A percentile compares a stretch with the other conserved stretches of the same genome.
phyloP scores from a whole-genome alignment of 2,797 vertebrate genomes.

The Gallinago solitaria region DNA sequence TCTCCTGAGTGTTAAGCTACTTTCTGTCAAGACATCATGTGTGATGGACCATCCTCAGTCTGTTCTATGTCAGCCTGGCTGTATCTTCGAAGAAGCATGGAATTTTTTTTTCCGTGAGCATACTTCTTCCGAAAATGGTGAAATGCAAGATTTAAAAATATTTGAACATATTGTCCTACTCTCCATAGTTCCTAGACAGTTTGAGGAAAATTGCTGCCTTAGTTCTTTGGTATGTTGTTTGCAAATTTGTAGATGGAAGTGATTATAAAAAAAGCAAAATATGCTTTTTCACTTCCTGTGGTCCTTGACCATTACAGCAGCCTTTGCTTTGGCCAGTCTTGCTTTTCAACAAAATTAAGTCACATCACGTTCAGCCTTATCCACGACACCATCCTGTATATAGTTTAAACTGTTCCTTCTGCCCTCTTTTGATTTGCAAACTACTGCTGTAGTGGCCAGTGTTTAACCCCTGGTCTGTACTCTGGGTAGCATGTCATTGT shows the following conservation, averaged over 20 bases:
- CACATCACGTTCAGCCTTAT: background rate
- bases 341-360: background rate
- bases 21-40: background rate
- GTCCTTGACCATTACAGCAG: background rate
- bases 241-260: background rate
- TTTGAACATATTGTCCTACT: background rate
- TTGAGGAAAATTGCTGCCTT: background rate
- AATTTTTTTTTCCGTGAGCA: background rate
- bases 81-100: background rate
- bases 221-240: background rate
- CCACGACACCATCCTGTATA: accelerated
- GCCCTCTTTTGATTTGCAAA: background rate
- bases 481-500: background rate
- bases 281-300: background rate
- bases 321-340: background rate
- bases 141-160: background rate
- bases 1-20: background rate
- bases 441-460: background rate
- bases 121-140: background rate
- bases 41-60: background rate
- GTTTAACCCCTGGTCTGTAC: background rate
- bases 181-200: background rate
- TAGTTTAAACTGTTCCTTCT: background rate
- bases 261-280: background rate
- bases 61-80: background rate